Conservation (phyloP, 2,888 invertebrate species). For the Encarsia formosa region DNA sequence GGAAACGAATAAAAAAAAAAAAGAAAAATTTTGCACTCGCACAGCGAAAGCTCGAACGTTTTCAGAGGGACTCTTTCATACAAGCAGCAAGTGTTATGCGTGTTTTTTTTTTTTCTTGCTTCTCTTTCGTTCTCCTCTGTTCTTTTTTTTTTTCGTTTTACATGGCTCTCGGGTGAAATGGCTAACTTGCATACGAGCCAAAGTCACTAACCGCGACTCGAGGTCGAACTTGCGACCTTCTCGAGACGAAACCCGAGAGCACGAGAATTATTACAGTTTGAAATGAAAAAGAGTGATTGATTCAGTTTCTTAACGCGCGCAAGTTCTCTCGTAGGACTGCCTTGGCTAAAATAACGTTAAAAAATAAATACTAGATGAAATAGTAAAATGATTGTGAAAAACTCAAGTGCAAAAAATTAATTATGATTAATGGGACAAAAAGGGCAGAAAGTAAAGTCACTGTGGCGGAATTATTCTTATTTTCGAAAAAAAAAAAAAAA, state of each 20-base stretch:
- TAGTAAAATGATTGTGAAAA: no score
- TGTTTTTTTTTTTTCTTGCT: conserved; percentile 9
- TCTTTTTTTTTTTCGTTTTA: conserved; percentile 1
- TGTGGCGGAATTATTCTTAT: no score
- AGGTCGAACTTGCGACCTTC: conserved; percentile 37
- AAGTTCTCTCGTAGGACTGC: no score
- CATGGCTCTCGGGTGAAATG: not conserved
- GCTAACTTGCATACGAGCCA: not conserved
- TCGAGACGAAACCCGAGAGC: conserved; percentile 1
- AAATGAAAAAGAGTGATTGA: no score
- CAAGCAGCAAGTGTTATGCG: conserved; percentile 19
- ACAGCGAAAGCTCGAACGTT: conserved; percentile 17
- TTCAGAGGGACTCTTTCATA: conserved; percentile 20
- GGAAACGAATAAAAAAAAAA: not conserved
- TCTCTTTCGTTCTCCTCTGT: not conserved
- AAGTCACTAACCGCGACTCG: conserved; percentile 25
- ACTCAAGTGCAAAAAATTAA: no score
- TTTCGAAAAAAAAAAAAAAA: no score
- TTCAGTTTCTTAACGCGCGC: no score
- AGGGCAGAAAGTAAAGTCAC: no score
- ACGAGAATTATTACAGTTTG: no score
- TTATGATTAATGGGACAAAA: no score
- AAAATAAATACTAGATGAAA: no score
- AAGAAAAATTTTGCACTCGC: not conserved
- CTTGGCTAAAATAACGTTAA: no score